phyloP scores from a whole-genome alignment of 2,888 invertebrate species.

The Pandemis cinnamomeana region DNA sequence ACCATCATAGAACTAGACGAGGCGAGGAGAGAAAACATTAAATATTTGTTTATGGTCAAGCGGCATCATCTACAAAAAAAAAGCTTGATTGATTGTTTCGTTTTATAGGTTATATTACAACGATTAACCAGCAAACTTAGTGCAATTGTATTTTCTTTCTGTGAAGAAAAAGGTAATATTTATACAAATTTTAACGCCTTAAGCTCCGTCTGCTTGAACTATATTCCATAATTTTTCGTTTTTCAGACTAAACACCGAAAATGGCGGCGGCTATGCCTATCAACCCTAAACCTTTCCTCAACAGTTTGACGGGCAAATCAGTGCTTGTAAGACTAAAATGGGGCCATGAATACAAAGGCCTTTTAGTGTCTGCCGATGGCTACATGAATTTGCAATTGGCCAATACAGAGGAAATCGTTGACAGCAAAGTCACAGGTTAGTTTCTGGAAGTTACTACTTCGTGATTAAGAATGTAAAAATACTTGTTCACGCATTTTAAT shows the following conservation, averaged over 20 bases:
- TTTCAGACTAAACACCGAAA: conserved; percentile 56
- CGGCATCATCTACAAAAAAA: too few relatives aligned
- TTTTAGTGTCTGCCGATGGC: conserved; percentile 98
- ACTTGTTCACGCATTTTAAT: too few relatives aligned
- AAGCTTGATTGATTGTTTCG: too few relatives aligned
- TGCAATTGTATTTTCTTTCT: background rate
- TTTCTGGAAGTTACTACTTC: conserved; percentile 18
- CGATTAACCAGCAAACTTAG: conserved; percentile 2
- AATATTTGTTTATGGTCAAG: too few relatives aligned
- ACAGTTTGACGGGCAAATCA: conserved; percentile 98
- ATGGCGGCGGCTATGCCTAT: conserved; percentile 96
- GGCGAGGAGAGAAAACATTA: too few relatives aligned
- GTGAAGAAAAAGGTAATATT: conserved; percentile 24
- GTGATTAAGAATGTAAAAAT: too few relatives aligned
- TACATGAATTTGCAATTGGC: conserved; percentile 99
- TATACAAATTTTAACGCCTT: background rate
- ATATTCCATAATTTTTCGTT: conserved; percentile 22
- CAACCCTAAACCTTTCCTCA: conserved; percentile 99
- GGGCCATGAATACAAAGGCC: conserved; percentile 99
- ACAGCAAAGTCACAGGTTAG: conserved; percentile 94
- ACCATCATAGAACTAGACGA: too few relatives aligned
- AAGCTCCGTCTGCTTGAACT: conserved; percentile 1
- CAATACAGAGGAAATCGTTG: conserved; percentile 98
- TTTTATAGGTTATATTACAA: conserved; percentile 35
- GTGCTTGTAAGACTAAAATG: conserved; percentile 99